Evolutionary conservation across 2,797 vertebrate genomes (phyloP), one percentile per base, ranked within the genome.

Genomic region (Crocidura indochinensis): DNA sequence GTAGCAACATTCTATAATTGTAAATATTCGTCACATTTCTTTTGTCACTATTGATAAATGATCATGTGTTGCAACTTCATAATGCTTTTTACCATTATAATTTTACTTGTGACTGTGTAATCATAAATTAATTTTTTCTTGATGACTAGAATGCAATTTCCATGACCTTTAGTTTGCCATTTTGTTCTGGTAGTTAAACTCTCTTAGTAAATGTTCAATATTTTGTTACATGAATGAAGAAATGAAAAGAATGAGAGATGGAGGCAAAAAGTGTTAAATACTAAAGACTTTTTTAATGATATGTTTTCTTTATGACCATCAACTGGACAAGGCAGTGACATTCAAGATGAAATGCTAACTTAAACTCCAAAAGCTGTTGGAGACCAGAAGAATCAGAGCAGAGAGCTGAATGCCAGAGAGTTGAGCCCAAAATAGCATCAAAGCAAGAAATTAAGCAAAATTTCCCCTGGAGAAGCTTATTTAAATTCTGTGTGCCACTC

Each of bases 211-310:
- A 69, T 72, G 29, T 15, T 76, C 72, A 72, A 51, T 62, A 44
- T 79, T 93, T 88, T 91, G 76, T 60, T 88, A 90, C 17, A 53
- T 46, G 9, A 84, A 64, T 76, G 75, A 91, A 91, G 44, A 91
- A 92, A 79, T 82, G 20, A 87, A 71, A 83, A 20, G 14, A 51
- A 64, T 56, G 19, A 27, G 44, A 90, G 67, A 81, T 76, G 22
- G 51, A 77, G 19, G 68, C 20, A 64, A 19, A 15, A 53, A 26
- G 4, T 20, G 26, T 60, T 44, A 64, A 68, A 46, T 60, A n/a
- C 49, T 91, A 65, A 77, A 65, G 27, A 75, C 51, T 51, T 51
- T 51, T 77, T 26, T 60, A 73, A 67, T 1, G 14, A 49, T 47
- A 38, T 74, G 29, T 71, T 87, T 79, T 76, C 75, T 83, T 56